Percentiles rank a stretch among this genome's conserved stretches.
These are phyloP conservation scores for Eledona agricola DNA, from an alignment of 2,888 invertebrate species.

Conservation along the genomic window DNA sequence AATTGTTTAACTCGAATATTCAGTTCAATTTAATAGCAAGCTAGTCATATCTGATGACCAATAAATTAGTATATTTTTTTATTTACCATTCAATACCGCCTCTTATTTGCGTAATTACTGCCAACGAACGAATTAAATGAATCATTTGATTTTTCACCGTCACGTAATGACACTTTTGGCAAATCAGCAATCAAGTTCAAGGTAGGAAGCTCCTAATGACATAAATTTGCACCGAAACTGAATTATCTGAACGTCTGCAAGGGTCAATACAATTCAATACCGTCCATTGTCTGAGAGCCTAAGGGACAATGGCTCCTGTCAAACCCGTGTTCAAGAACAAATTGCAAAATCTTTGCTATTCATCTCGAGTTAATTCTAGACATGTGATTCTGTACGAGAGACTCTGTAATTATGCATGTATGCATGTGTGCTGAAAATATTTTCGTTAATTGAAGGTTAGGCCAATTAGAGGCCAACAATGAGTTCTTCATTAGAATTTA, in stretches of 20 bases:
- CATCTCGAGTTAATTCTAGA: slow-evolving; percentile 20
- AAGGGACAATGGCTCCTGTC: slow-evolving; percentile 29
- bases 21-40: too few relatives aligned
- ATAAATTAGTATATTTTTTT: too few relatives aligned
- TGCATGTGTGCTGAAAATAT: slow-evolving; percentile 7
- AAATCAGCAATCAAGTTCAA: too few relatives aligned
- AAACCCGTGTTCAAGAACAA: slow-evolving; percentile 22
- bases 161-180: too few relatives aligned
- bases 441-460: slow-evolving; percentile 13
- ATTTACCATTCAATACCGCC: too few relatives aligned
- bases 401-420: slow-evolving; percentile 20
- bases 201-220: neutral
- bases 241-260: slow-evolving; percentile 12
- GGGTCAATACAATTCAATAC: slow-evolving; percentile 27
- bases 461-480: slow-evolving; percentile 10
- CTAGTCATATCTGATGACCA: too few relatives aligned
- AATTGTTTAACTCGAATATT: too few relatives aligned
- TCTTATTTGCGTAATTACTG: too few relatives aligned
- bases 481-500: slow-evolving; percentile 6
- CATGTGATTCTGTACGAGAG: slow-evolving; percentile 9
- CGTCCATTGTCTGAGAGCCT: slow-evolving; percentile 11
- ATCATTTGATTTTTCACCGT: too few relatives aligned
- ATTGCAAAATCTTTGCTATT: slow-evolving; percentile 30
- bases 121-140: too few relatives aligned
- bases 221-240: neutral